Conservation (phyloP, 2,797 vertebrate species). For the Cirrhinus molitorella region DNA sequence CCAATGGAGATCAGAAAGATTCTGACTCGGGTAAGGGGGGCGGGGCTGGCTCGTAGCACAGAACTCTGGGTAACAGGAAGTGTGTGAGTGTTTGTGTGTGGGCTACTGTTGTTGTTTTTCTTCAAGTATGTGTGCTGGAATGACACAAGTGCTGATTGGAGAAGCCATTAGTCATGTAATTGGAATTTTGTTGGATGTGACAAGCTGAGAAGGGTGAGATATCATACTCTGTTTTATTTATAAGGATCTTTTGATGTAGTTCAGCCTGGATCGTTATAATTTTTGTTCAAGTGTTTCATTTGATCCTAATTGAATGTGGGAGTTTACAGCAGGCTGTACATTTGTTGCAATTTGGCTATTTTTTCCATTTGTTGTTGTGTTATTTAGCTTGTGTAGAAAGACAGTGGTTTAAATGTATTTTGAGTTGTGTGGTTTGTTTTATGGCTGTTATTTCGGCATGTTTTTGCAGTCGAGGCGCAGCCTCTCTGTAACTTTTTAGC, state of each 20-base stretch:
- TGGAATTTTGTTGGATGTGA: constrained; percentile 59
- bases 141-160: constrained; percentile 44
- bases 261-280: constrained; percentile 1
- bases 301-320: not conserved
- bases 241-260: constrained; percentile 65
- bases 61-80: constrained; percentile 57
- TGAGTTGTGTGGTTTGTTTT: constrained; percentile 7
- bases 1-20: constrained; percentile 99
- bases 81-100: constrained; percentile 37
- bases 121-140: constrained; percentile 37
- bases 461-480: constrained; percentile 21
- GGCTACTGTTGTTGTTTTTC: constrained; percentile 38
- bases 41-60: constrained; percentile 35
- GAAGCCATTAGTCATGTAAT: constrained; percentile 61
- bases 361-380: not conserved
- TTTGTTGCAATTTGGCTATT: not conserved
- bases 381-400: constrained; percentile 19
- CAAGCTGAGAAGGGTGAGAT: constrained; percentile 70
- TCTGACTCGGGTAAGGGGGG: constrained; percentile 92
- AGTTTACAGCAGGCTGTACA: not conserved
- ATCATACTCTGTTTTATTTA: constrained; percentile 66
- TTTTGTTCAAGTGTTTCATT: not conserved
- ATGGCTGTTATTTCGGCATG: constrained; percentile 20
- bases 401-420: constrained; percentile 29
- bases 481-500: constrained; percentile 23